These are phyloP conservation scores for Melanargia galathea DNA, from an alignment of 2,888 invertebrate species.

Conservation along the genomic window DNA sequence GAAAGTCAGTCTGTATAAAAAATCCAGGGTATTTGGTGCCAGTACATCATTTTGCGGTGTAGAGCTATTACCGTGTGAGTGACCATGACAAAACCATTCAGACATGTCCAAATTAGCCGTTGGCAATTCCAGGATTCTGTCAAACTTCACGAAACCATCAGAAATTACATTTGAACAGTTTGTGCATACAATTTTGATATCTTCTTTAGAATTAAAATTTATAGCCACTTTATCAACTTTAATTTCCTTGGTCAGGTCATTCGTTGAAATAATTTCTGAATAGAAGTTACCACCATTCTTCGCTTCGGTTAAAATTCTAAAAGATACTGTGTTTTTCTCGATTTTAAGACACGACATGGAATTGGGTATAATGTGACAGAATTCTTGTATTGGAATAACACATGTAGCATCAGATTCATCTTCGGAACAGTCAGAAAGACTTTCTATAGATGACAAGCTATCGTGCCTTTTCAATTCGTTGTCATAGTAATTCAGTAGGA, in stretches of 20 bases:
- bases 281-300: constrained; percentile 74
- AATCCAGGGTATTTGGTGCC: constrained; percentile 78
- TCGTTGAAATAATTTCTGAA: constrained; percentile 62
- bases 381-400: constrained; percentile 66
- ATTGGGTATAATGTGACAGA: constrained; percentile 74
- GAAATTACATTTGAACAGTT: constrained; percentile 74
- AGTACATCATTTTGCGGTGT: constrained; percentile 48
- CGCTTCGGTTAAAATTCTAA: constrained; percentile 74
- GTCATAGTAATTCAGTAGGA: constrained; percentile 70
- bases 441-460: constrained; percentile 75
- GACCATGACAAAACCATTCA: constrained; percentile 86
- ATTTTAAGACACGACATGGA: constrained; percentile 78
- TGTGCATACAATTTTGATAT: constrained; percentile 63
- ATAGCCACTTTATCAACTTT: constrained; percentile 55
- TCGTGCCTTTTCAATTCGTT: constrained; percentile 59
- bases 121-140: constrained; percentile 84
- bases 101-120: constrained; percentile 82
- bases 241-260: constrained; percentile 45
- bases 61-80: constrained; percentile 47
- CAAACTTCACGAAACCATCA: constrained; percentile 74
- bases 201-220: constrained; percentile 57
- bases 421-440: constrained; percentile 72
- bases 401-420: constrained; percentile 64
- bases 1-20: constrained; percentile 82
- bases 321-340: constrained; percentile 71